Conservation (phyloP, 2,888 invertebrate species). For the Alcis repandata region DNA sequence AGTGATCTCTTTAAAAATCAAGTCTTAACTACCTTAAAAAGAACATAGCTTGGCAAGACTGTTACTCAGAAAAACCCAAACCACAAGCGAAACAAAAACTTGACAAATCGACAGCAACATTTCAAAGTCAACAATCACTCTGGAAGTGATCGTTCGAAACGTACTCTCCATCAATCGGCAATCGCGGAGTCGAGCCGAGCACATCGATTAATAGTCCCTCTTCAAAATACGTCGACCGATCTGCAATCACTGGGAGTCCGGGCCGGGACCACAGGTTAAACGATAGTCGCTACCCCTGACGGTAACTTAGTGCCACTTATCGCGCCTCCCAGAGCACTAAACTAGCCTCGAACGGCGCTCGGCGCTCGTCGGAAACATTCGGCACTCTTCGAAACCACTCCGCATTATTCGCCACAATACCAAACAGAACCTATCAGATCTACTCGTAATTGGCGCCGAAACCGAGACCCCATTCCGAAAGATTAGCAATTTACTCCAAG, state of each 20-base stretch:
- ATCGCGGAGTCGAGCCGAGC: constrained; percentile 17
- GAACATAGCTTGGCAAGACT: background rate
- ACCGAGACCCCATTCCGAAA: constrained; percentile 65
- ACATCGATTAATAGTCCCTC: constrained; percentile 27
- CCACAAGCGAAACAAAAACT: constrained; percentile 18
- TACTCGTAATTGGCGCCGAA: constrained; percentile 66
- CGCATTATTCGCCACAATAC: constrained; percentile 46
- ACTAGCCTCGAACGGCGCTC: constrained; percentile 49
- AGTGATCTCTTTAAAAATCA: background rate
- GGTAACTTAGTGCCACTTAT: constrained; percentile 63
- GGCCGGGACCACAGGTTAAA: constrained; percentile 15
- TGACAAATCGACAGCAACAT: constrained; percentile 23
- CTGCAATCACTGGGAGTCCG: constrained; percentile 48
- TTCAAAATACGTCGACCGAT: constrained; percentile 52
- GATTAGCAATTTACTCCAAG: constrained; percentile 58
- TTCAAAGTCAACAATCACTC: constrained; percentile 26
- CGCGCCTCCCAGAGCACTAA: constrained; percentile 52
- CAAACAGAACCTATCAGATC: constrained; percentile 65
- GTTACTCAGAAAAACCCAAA: background rate
- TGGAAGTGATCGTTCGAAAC: constrained; percentile 21
- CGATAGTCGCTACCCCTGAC: constrained; percentile 26
- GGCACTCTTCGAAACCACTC: constrained; percentile 44
- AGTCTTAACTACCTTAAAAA: background rate
- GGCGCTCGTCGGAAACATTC: constrained; percentile 49
- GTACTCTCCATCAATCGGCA: constrained; percentile 31